Base-by-base conservation (phyloP, 2,888 invertebrate species). In the Drosophila affinis region DNA sequence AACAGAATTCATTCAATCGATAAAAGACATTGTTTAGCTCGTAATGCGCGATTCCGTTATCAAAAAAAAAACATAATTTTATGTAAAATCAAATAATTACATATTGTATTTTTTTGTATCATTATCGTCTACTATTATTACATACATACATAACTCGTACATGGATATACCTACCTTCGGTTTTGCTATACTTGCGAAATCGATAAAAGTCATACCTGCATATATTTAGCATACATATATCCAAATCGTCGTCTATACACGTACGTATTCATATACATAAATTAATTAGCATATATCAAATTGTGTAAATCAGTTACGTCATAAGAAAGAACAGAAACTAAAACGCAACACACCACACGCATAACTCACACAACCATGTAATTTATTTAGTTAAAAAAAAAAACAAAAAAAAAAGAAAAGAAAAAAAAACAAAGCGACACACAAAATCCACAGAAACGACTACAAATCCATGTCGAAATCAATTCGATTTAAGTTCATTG, bases 21-120 rank as follows among this genome's bases (percentile, higher is more conserved):
- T 75, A 87, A 83, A 87, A 83, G 87, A 83, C 87, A 87, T 72
- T 87, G 69, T 84, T 39, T 81, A 81, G 87, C 56, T 77, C 62
- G 70, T 86, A 82, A 83, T 71, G 14, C 39, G 63, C 65, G 51
- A 79, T 79, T 79, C 79, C 81, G 79, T 67, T 75, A 75, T 72
- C 47, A 34, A 51, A 71, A 59, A 59, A 62, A 52, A 32, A 6
- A 49, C 29, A 10, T 62, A 46, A 70, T 57, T 54, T n/a, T 34
- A 48, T 12, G n/a, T 54, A 49, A 59, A 21, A 46, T 51, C 21
- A 2, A 14, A 52, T 5, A 14, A 39, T 39, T 6, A 39, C 6
- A 39, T 39, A 39, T 39, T 39, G 39, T 14, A 39, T 39, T 39
- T 39, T 39, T 34, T 34, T 34, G 34, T 34, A 34, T 34, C 34